Percentiles rank a stretch among this genome's conserved stretches.
Conservation (phyloP, 2,113 vertebrate genomes). For the Pandion haliaetus region DNA sequence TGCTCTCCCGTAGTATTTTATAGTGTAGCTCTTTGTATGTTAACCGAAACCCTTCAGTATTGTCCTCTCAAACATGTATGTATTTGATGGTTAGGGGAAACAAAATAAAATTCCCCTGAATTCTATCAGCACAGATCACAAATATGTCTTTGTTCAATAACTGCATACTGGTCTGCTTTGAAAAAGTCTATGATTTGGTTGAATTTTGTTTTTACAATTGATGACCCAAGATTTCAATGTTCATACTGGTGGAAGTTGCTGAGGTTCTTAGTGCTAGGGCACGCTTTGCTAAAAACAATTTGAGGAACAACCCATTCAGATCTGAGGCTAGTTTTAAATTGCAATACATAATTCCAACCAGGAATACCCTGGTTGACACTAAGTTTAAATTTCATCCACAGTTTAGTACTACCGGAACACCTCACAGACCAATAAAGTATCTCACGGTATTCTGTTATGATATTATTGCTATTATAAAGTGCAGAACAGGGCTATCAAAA, state of each 20-base stretch:
- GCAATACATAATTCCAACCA: not conserved
- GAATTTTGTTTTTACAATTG: not conserved
- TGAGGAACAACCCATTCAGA: not conserved
- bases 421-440: not conserved
- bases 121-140: not conserved
- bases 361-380: not conserved
- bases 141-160: not conserved
- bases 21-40: not conserved
- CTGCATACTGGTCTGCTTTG: not conserved
- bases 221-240: not conserved
- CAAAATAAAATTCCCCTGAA: not conserved
- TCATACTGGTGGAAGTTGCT: not conserved
- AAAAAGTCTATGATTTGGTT: not conserved
- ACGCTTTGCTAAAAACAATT: not conserved
- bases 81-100: not conserved
- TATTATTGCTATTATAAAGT: not conserved
- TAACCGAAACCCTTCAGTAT: not conserved
- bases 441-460: not conserved
- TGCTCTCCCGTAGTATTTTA: not conserved
- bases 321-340: not conserved
- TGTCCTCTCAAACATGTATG: not conserved
- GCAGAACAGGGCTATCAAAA: not conserved
- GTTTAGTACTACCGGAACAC: not conserved
- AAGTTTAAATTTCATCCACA: not conserved
- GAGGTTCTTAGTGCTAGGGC: not conserved